Percentiles rank a stretch among this genome's conserved stretches.
phyloP scores from a whole-genome alignment of 2,113 vertebrate genomes.

The Isichthys henryi region DNA sequence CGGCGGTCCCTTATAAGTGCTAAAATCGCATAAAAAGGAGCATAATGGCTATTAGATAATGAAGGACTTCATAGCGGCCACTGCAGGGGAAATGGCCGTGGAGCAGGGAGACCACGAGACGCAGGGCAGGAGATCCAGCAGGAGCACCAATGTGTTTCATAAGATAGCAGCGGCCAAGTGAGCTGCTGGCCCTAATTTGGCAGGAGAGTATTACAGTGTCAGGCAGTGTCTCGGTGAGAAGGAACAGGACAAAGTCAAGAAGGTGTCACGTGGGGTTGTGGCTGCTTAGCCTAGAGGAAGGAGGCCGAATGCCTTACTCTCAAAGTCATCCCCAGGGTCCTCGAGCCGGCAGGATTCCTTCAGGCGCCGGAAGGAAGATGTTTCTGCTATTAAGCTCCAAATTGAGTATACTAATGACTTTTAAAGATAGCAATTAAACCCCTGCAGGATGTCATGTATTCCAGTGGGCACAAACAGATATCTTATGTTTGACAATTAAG shows the following conservation, averaged over 20 bases:
- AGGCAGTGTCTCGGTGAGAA: not conserved
- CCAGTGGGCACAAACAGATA: not conserved
- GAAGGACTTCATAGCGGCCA: not conserved
- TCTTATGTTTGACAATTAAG: constrained; percentile 1
- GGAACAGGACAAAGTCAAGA: not conserved
- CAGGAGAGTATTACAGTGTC: not conserved
- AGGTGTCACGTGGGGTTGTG: not conserved
- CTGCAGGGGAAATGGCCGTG: not conserved
- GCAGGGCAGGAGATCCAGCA: not conserved
- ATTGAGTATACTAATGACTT: not conserved
- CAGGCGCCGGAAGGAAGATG: not conserved
- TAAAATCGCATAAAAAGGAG: not conserved
- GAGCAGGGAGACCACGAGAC: not conserved
- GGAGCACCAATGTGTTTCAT: not conserved
- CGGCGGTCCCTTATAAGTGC: not conserved
- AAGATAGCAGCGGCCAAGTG: not conserved
- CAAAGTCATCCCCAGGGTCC: constrained; percentile 1
- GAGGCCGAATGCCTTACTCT: not conserved
- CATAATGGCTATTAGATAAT: not conserved
- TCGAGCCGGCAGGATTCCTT: not conserved
- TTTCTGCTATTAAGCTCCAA: not conserved
- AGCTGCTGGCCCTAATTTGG: not conserved
- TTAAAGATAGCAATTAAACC: constrained; percentile 12
- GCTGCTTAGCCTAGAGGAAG: not conserved
- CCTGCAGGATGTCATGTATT: not conserved